A percentile compares a stretch with the other conserved stretches of the same genome.
Evolutionary conservation across 2,888 invertebrate genomes (phyloP).

Genomic region (Ophioninae sp.): DNA sequence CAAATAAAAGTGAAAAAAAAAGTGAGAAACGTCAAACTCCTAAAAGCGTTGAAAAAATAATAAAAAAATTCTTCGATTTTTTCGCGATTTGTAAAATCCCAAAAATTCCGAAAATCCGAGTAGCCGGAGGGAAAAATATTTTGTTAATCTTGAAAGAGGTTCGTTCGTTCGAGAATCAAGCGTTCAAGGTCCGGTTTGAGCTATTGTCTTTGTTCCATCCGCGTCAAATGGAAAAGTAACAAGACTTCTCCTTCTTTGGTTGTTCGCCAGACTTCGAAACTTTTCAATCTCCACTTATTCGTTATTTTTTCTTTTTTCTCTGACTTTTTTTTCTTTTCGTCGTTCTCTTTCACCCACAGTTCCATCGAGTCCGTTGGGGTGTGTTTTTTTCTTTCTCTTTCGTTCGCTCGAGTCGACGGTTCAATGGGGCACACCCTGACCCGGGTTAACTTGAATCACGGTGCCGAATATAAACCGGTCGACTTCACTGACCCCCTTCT

Average conservation of each 20-base stretch:
- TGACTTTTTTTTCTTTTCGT: background rate
- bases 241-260: background rate
- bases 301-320: background rate
- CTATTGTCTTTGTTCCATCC: background rate
- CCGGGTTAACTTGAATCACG: constrained; percentile 77
- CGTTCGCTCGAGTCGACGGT: constrained; percentile 48
- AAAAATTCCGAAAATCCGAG: background rate
- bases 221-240: background rate
- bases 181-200: background rate
- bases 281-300: background rate
- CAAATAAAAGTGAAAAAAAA: too few relatives aligned
- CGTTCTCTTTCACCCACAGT: constrained; percentile 48
- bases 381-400: constrained; percentile 44
- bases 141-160: too few relatives aligned
- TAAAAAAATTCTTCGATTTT: too few relatives aligned
- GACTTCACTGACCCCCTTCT: constrained; percentile 74
- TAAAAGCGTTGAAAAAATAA: too few relatives aligned
- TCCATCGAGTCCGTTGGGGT: constrained; percentile 52
- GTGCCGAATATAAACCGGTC: constrained; percentile 79
- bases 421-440: constrained; percentile 75
- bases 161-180: too few relatives aligned
- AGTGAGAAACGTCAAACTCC: too few relatives aligned
- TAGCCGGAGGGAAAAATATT: background rate
- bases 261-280: background rate
- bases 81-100: background rate